Evolutionary conservation across 2,113 vertebrate species (phyloP), one percentile per base, ranked within the genome.

Genomic region (Micronycteris hirsuta): DNA sequence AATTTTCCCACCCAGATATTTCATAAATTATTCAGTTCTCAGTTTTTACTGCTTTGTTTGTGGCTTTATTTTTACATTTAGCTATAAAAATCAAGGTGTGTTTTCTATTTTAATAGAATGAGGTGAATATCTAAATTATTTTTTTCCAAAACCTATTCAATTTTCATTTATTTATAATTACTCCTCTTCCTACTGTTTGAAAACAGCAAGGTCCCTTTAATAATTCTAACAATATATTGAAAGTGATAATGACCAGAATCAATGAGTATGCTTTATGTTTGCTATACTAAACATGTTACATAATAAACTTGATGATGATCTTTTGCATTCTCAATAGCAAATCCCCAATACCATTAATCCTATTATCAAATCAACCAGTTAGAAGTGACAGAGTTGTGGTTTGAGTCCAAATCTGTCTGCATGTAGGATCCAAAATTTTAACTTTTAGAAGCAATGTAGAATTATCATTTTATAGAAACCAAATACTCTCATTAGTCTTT

Each of bases 21-120:
- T 78, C 67, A 93, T 96, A 94, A 91, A 86, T 93, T 94, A 91
- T 90, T 95, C 61, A 95, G 52, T 73, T 38, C 31, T 91, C 84
- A 84, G 47, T 89, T 94, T 87, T 91, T 91, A 77, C 78, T 86
- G 45, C 41, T 67, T 94, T 74, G 17, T 77, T 94, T 70, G 31
- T 80, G 68, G 38, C 49, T 91, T 95, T 73, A 33, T 85, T 95
- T 96, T 93, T 93, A 96, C 38, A 94, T 86, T 86, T 89, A 89
- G 70, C 49, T 24, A 14, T 78, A 89, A 70, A 81, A 89, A 91
- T 86, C 11, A 86, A 97, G 36, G 86, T 47, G 45, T 19, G 12
- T 91, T 89, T 94, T 93, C 67, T 89, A 81, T 93, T 96, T 96
- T 91, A 96, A 54, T 38, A 71, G 4, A 54, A 36, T 82, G 33